phyloP scores from a whole-genome alignment of 2,113 vertebrate species.

The Ranitomeya variabilis region DNA sequence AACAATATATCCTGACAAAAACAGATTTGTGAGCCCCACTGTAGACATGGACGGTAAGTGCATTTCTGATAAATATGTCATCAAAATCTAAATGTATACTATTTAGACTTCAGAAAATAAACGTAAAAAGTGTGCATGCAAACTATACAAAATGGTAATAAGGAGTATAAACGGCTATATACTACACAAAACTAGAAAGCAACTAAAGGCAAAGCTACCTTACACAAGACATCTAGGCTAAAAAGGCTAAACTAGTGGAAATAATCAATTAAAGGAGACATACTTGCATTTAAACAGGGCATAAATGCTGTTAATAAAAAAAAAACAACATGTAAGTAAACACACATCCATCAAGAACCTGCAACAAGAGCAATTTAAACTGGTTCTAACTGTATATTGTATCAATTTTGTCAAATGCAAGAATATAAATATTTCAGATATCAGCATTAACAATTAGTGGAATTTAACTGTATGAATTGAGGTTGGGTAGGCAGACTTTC shows the following conservation, averaged over 20 bases:
- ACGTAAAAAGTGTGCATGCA: slow-evolving; percentile 39
- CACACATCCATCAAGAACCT: slow-evolving; percentile 21
- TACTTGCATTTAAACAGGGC: slow-evolving; percentile 86
- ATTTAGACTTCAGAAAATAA: too few relatives aligned
- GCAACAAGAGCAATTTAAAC: not conserved
- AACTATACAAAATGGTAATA: slow-evolving; percentile 28
- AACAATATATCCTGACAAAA: not conserved
- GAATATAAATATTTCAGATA: not conserved
- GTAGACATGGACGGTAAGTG: not conserved
- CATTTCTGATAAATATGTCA: not conserved
- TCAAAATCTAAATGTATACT: not conserved
- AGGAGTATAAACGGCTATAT: not conserved
- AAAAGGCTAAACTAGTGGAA: slow-evolving; percentile 72
- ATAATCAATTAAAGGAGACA: slow-evolving; percentile 72
- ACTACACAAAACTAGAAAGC: not conserved
- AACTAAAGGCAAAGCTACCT: slow-evolving; percentile 49
- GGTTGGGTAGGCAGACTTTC: not conserved
- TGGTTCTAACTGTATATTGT: not conserved
- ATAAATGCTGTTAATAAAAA: slow-evolving; percentile 75
- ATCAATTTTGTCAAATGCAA: not conserved
- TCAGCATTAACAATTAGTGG: not conserved
- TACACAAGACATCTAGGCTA: slow-evolving; percentile 68
- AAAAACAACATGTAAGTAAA: slow-evolving; percentile 63
- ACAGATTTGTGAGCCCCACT: not conserved
- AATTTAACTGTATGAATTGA: not conserved